Evolutionary conservation across 2,888 invertebrate species (phyloP), one percentile per base, ranked within the genome.

Genomic region (Polyploca ridens): DNA sequence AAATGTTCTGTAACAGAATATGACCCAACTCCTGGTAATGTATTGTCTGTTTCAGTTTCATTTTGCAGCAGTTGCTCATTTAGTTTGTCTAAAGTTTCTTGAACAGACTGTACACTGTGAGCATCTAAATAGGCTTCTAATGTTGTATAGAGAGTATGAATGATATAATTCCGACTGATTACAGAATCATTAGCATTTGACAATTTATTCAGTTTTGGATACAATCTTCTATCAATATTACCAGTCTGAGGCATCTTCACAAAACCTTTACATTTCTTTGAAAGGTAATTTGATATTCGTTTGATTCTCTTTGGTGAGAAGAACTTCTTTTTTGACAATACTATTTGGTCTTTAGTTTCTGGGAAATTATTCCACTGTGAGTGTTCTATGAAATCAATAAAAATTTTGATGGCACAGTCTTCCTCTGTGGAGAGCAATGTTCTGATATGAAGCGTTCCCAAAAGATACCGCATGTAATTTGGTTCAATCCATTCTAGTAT

Each of bases 401-500:
- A 71, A 58, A 84, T 84, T 63, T 68, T 79, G 19, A 90, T 76
- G 19, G 90, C 79, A 69, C 89, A 82, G 7, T 77, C 73, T 68
- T 89, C 86, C 41, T 83, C 64, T 46, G 79, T 79, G 11, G 70
- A 63, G 0, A 89, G 72, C 62, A 90, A 62, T n/a, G 73, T 75
- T 65, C 87, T 78, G 16, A 87, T 54, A 68, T 88, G 85, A 46
- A 81, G 46, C 49, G 75, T 70, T 35, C 89, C 90, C 58, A 94
- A 72, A 3, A 87, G 69, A 63, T 88, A 79, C 70, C 77, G 86
- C 89, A 93, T 90, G 69, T 81, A 91, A 57, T 82, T 72, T 64
- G 93, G 93, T 75, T 91, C 82, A 65, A 93, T 87, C 65, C 73
- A 82, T 73, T 89, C 85, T 57, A 93, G 68, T 73, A 92, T 82